Percentiles rank a stretch among this genome's conserved stretches.
These are phyloP conservation scores for Xiphias gladius DNA, from an alignment of 2,113 vertebrate genomes.

Conservation along the genomic window DNA sequence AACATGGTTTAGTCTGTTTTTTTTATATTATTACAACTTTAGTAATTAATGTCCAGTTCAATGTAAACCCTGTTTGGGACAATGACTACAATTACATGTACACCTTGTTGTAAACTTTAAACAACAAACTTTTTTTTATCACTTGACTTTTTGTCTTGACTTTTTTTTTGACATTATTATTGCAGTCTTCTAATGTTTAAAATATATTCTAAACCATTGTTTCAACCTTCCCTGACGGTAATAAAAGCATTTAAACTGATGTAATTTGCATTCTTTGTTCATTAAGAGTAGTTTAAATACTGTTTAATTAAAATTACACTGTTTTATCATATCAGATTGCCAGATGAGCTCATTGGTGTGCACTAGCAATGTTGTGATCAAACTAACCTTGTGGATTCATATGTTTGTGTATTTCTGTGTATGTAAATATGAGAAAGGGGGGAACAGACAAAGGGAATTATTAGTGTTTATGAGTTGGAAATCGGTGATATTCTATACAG, in stretches of 20 bases:
- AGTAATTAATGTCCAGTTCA: background rate
- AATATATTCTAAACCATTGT: background rate
- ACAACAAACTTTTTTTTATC: background rate
- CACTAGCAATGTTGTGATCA: too few relatives aligned
- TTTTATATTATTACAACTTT: background rate
- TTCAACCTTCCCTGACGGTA: too few relatives aligned
- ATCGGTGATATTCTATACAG: background rate
- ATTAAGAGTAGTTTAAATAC: background rate
- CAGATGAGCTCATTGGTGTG: too few relatives aligned
- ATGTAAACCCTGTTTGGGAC: too few relatives aligned
- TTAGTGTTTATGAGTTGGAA: background rate
- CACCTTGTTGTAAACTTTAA: too few relatives aligned
- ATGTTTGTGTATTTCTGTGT: background rate
- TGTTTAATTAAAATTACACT: background rate
- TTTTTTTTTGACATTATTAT: background rate
- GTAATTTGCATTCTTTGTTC: background rate
- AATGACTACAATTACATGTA: too few relatives aligned
- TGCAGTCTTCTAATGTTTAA: background rate
- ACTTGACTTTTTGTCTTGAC: background rate
- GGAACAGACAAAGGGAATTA: background rate
- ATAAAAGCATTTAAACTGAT: background rate
- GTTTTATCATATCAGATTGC: too few relatives aligned
- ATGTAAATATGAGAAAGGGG: background rate
- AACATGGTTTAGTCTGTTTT: background rate
- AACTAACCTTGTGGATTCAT: background rate